A percentile compares a stretch with the other conserved stretches of the same genome.
Conservation (phyloP, 2,113 vertebrate species). For the Bubo blakistoni region DNA sequence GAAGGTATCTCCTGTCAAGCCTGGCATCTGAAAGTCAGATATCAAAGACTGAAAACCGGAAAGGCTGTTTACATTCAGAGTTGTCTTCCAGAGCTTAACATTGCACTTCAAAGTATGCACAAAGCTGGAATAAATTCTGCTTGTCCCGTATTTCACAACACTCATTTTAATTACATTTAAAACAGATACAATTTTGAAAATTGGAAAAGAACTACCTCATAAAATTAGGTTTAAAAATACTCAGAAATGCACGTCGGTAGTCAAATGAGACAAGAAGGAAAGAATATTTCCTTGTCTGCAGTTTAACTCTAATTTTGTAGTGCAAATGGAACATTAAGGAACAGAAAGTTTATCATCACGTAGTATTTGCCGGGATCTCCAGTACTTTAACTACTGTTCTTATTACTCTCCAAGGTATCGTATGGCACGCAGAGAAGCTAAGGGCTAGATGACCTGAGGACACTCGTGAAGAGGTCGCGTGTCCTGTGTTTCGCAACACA, state of each 20-base stretch:
- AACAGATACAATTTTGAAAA: neutral
- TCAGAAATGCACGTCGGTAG: neutral
- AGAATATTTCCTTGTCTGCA: neutral
- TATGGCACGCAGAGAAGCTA: neutral
- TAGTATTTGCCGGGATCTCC: neutral
- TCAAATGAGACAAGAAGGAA: neutral
- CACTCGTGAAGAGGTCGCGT: fast-evolving
- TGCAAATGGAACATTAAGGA: neutral
- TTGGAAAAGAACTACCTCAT: neutral
- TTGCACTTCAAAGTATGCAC: neutral
- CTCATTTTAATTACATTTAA: neutral
- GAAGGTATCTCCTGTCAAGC: neutral
- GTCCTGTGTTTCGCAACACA: no score
- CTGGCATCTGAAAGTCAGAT: neutral
- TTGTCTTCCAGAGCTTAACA: neutral
- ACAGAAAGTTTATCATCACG: neutral
- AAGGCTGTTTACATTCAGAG: neutral
- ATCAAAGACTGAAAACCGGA: neutral
- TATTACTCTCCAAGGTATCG: neutral
- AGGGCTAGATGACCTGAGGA: neutral
- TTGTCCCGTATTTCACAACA: neutral
- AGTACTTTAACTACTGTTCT: neutral
- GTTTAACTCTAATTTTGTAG: neutral
- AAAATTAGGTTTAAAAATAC: neutral
- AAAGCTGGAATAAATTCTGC: neutral